A percentile compares a stretch with the other conserved stretches of the same genome.
Conservation (phyloP, 2,888 invertebrate genomes). For the Macrosoma leucophasiata region DNA sequence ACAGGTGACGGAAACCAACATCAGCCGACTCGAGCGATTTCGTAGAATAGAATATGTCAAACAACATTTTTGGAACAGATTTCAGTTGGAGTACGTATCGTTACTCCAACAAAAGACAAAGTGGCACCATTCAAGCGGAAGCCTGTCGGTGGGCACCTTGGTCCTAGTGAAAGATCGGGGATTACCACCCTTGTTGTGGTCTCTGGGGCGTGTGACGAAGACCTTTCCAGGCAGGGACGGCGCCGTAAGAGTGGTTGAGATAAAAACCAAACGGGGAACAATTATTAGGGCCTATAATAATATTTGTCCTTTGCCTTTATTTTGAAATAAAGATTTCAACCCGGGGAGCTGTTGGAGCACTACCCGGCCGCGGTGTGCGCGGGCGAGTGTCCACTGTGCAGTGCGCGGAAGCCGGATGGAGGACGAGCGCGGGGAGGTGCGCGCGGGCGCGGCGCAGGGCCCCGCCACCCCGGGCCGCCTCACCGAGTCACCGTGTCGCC, state of each 20-base stretch:
- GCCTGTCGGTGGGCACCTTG: background rate
- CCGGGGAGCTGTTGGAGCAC: too few species aligned
- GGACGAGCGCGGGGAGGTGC: too few species aligned
- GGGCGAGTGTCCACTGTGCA: too few species aligned
- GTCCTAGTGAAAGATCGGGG: too few species aligned
- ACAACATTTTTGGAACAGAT: constrained; percentile 10
- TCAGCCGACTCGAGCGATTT: constrained; percentile 3
- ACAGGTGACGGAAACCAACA: constrained; percentile 5
- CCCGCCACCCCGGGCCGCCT: too few species aligned
- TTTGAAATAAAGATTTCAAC: too few species aligned
- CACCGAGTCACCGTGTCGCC: too few species aligned
- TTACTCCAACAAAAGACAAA: constrained; percentile 13
- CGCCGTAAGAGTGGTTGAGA: constrained; percentile 8
- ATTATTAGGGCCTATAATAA: too few species aligned
- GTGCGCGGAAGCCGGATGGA: too few species aligned
- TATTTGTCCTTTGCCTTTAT: too few species aligned
- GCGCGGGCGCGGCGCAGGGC: too few species aligned
- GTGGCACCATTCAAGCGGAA: constrained; percentile 1
- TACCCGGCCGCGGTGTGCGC: too few species aligned
- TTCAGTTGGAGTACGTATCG: constrained; percentile 6
- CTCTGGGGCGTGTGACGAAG: constrained; percentile 10
- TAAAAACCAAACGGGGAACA: constrained; percentile 15
- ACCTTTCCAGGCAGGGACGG: constrained; percentile 12
- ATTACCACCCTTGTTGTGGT: constrained; percentile 19
- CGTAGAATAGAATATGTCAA: constrained; percentile 3